Conservation (phyloP, 2,888 invertebrate genomes). For the Melipona bicolor region DNA sequence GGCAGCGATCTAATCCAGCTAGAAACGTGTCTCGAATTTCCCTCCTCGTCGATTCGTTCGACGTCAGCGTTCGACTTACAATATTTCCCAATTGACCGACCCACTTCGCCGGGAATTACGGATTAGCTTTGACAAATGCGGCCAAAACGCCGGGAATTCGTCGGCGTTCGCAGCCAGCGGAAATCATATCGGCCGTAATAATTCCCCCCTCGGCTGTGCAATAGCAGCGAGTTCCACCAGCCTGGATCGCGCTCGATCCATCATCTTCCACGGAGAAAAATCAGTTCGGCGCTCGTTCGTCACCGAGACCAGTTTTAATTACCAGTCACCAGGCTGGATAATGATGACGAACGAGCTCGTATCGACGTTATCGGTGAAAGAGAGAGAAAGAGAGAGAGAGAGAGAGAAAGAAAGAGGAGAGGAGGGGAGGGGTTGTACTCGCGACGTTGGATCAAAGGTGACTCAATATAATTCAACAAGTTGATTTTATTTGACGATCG, state of each 20-base stretch:
- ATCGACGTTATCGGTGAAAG: background rate
- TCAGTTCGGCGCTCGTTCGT: constrained; percentile 58
- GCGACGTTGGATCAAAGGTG: background rate
- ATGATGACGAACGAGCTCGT: constrained; percentile 62
- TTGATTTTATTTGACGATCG: background rate
- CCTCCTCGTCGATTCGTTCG: constrained; percentile 26
- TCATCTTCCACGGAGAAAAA: constrained; percentile 54
- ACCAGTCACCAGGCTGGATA: constrained; percentile 30
- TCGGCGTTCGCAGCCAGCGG: background rate
- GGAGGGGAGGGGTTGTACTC: too few species aligned
- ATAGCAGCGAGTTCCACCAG: background rate
- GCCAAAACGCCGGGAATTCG: background rate
- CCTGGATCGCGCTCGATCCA: constrained; percentile 36
- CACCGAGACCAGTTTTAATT: constrained; percentile 64
- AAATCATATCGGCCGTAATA: constrained; percentile 13
- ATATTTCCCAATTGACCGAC: constrained; percentile 48
- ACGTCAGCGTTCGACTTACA: constrained; percentile 33
- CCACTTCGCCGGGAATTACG: constrained; percentile 44
- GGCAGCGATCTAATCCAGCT: constrained; percentile 24
- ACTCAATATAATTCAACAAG: too few species aligned
- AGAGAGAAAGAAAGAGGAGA: too few species aligned
- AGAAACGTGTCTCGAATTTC: constrained; percentile 40
- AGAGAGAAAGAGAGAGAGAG: too few species aligned
- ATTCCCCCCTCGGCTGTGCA: background rate
- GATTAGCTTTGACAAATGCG: constrained; percentile 46